Base-by-base conservation (phyloP, 53 echinoderm and acorn worm species). In the Stichopus horrens region DNA sequence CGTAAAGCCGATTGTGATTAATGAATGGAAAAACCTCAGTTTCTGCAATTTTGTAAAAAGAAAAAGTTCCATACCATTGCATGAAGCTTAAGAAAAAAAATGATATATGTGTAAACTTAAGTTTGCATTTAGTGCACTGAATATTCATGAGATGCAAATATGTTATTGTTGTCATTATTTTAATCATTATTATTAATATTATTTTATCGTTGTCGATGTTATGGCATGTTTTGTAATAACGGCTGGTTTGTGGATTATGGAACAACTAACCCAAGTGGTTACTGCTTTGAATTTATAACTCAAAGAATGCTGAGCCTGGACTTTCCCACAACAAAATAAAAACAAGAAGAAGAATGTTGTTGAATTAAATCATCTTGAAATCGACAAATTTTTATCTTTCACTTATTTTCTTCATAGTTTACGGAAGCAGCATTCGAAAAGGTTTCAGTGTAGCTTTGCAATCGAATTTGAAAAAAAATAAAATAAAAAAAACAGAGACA, bases 91-190 rank as follows among this genome's bases (percentile, higher is more conserved):
- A 37, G n/a, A n/a, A 37, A 37, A 37, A 37, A 37, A 37, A 37
- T 37, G 2, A 37, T 37, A 37, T 16, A 16, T 13, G 14, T 18
- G 14, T 71, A 71, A 71, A 37, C 37, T 37, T 37, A 71, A 71
- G 18, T 71, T 16, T 71, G n/a, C 16, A 16, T 71, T 71, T 18
- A 71, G 0, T 20, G 19, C 19, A 71, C 19, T 18, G 71, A 13
- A 71, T 71, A 71, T 71, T 71, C 71, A 71, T 71, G n/a, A 71
- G 14, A 71, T 71, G 71, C 71, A 71, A 71, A 71, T 71, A 71
- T 71, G 18, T 71, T 71, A 59, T 59, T 59, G 18, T 71, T 71
- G 71, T 37, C 37, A 37, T 37, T 37, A 37, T 37, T 37, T 37
- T 37, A 37, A 37, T 37, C 37, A 37, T 37, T 37, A 37, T 37